Evolutionary conservation across 1,140 invertebrate genomes (phyloP).

Genomic region (Pemphigus obesinymphae): DNA sequence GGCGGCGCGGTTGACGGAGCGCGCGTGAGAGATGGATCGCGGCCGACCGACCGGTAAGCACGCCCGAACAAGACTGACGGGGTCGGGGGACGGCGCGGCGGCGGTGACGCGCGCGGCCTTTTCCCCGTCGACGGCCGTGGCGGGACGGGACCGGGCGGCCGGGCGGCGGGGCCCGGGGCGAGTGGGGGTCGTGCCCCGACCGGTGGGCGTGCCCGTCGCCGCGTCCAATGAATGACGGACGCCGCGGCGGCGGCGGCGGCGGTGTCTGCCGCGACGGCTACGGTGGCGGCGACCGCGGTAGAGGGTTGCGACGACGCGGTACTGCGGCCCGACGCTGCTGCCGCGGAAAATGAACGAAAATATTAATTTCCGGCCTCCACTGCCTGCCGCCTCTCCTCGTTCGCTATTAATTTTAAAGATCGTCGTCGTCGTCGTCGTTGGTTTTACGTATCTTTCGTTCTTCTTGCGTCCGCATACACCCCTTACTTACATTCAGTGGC

Average conservation of each 20-base stretch:
- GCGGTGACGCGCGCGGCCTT: conserved; percentile 16
- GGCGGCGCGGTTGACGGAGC: not conserved
- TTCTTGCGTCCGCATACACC: too few relatives aligned
- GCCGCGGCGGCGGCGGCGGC: not conserved
- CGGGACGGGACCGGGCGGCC: too few relatives aligned
- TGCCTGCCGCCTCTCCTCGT: not conserved
- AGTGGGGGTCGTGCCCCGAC: conserved; percentile 15
- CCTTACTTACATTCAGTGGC: too few relatives aligned
- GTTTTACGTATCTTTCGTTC: too few relatives aligned
- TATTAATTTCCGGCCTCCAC: not conserved
- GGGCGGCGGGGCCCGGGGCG: not conserved
- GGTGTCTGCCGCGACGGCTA: not conserved
- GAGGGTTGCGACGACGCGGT: not conserved
- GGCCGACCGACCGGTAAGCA: conserved; percentile 36
- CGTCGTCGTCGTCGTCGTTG: too few relatives aligned
- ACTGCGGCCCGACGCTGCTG: not conserved
- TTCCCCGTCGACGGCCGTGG: not conserved
- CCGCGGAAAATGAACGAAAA: not conserved
- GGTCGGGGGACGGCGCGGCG: not conserved
- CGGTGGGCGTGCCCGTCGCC: conserved; percentile 8
- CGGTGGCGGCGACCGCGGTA: not conserved
- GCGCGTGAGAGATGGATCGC: not conserved
- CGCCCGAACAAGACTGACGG: conserved; percentile 26
- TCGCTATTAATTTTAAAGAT: too few relatives aligned
- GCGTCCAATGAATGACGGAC: conserved; percentile 34